Evolutionary conservation across 2,888 invertebrate genomes (phyloP).

Genomic region (Amphipoea oculea): DNA sequence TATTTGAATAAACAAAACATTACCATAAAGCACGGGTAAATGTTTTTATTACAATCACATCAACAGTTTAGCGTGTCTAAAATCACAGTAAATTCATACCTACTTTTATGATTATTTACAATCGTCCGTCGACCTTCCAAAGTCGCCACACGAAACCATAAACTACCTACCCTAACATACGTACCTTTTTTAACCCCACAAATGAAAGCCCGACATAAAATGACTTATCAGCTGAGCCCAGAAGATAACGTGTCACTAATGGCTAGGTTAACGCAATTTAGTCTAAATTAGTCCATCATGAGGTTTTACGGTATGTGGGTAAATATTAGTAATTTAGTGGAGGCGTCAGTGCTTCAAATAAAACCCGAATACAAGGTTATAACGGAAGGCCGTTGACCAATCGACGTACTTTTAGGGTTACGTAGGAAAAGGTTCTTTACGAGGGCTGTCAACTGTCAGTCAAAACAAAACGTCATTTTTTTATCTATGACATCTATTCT

Average conservation of each 20-base stretch:
- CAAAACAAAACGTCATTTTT: neutral
- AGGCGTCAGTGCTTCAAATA: constrained; percentile 58
- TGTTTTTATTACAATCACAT: constrained; percentile 36
- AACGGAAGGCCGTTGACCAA: constrained; percentile 63
- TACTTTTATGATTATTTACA: constrained; percentile 46
- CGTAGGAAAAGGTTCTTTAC: neutral
- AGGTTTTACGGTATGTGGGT: constrained; percentile 57
- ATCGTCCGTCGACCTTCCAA: constrained; percentile 39
- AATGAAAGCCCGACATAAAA: constrained; percentile 54
- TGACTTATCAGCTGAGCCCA: constrained; percentile 54
- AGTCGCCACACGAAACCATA: constrained; percentile 48
- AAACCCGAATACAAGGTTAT: constrained; percentile 65
- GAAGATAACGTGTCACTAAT: constrained; percentile 65
- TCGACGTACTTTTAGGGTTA: constrained; percentile 48
- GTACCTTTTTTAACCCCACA: constrained; percentile 43
- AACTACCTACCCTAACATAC: constrained; percentile 15
- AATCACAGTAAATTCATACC: constrained; percentile 53
- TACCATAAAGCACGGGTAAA: constrained; percentile 4
- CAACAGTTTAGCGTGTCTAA: constrained; percentile 55
- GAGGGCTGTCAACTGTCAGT: neutral
- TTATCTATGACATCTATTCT: neutral
- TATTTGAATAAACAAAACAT: constrained; percentile 7
- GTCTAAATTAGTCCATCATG: constrained; percentile 56
- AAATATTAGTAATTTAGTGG: constrained; percentile 60
- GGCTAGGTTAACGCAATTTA: constrained; percentile 55